Percentiles rank a stretch among this genome's conserved stretches.
Conservation (phyloP, 53 echinoderm and acorn worm genomes). For the Antedon mediterranea region DNA sequence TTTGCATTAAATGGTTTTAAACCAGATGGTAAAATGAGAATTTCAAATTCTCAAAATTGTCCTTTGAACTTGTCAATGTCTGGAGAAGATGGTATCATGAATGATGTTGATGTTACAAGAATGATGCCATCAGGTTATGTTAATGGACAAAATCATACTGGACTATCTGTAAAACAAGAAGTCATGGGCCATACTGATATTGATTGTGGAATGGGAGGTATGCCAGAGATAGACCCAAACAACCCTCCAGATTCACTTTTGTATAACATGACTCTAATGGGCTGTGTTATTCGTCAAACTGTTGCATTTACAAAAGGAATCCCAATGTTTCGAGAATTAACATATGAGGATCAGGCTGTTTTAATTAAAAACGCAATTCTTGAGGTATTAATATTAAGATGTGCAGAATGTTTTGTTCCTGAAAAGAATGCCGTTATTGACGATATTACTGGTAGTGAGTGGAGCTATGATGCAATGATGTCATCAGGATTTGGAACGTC, state of each 20-base stretch:
- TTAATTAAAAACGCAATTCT: constrained; percentile 92
- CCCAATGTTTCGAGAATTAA: constrained; percentile 72
- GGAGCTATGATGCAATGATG: constrained; percentile 87
- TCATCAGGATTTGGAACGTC: constrained; percentile 85
- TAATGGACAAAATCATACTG: not conserved
- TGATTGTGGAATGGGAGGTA: not conserved
- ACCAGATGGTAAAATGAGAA: not conserved
- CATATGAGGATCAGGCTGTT: constrained; percentile 97
- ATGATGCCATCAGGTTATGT: not conserved
- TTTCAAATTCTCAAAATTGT: not conserved
- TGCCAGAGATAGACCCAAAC: not conserved
- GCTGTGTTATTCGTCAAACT: constrained; percentile 90
- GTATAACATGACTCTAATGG: constrained; percentile 87
- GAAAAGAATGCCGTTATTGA: constrained; percentile 86
- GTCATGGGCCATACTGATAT: not conserved
- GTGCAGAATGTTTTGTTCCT: constrained; percentile 87
- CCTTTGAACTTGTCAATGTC: not conserved
- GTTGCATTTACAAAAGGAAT: constrained; percentile 97
- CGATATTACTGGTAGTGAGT: constrained; percentile 96
- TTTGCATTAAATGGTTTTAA: not conserved
- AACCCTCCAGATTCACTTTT: constrained; percentile 10
- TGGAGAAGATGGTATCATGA: not conserved
- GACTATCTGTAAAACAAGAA: not conserved
- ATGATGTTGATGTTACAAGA: not conserved
- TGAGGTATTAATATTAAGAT: constrained; percentile 88